Percentiles rank a stretch among this genome's conserved stretches.
These are phyloP conservation scores for Bombylius major DNA, from an alignment of 2,888 invertebrate genomes.

Conservation along the genomic window DNA sequence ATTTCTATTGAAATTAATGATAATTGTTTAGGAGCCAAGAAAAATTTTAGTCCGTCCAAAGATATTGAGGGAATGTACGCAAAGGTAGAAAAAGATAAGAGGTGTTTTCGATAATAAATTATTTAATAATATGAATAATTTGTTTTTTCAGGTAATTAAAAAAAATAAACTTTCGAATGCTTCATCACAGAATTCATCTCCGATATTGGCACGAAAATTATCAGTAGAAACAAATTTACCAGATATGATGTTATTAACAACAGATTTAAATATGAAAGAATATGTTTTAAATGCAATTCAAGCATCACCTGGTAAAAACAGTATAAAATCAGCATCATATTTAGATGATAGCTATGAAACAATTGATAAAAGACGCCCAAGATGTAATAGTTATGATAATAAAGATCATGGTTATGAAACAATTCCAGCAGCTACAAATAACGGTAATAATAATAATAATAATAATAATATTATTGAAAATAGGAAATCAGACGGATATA, in stretches of 20 bases:
- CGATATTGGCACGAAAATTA: constrained; percentile 24
- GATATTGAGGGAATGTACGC: constrained; percentile 85
- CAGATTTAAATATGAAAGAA: constrained; percentile 14
- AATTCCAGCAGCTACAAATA: constrained; percentile 30
- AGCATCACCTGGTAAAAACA: constrained; percentile 33
- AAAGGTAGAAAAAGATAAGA: constrained; percentile 47
- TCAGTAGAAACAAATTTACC: constrained; percentile 4
- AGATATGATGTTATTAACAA: not conserved
- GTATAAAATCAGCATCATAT: constrained; percentile 31
- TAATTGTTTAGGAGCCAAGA: constrained; percentile 30
- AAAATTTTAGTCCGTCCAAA: constrained; percentile 45
- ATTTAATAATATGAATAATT: not conserved
- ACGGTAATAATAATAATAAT: constrained; percentile 11
- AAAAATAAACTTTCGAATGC: constrained; percentile 34
- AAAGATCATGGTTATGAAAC: constrained; percentile 55
- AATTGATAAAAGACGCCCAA: constrained; percentile 38
- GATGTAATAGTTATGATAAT: constrained; percentile 34
- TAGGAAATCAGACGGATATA: constrained; percentile 35
- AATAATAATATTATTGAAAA: constrained; percentile 21
- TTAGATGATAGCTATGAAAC: constrained; percentile 49
- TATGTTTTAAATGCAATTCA: constrained; percentile 16
- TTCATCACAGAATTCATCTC: constrained; percentile 31
- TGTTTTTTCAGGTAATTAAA: constrained; percentile 30
- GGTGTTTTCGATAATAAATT: not conserved
- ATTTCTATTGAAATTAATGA: constrained; percentile 25